These are phyloP conservation scores for Cydia fagiglandana DNA, from an alignment of 1,140 invertebrate genomes.

Conservation along the genomic window DNA sequence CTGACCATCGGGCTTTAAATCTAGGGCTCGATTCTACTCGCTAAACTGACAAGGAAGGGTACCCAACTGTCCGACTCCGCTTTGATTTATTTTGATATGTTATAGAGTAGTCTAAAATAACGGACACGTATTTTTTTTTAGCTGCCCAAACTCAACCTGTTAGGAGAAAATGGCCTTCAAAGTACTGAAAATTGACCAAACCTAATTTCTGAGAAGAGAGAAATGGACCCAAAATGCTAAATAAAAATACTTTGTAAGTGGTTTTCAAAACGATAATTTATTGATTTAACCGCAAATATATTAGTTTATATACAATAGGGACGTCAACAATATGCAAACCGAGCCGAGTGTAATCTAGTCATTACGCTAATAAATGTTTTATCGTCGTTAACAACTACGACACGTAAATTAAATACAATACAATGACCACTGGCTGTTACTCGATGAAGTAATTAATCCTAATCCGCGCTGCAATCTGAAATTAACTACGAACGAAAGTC, in stretches of 20 bases:
- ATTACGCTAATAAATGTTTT: slow-evolving; percentile 38
- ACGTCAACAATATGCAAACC: slow-evolving; percentile 76
- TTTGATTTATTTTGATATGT: no score
- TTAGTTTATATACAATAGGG: slow-evolving; percentile 77
- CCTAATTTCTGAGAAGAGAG: no score
- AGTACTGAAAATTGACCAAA: no score
- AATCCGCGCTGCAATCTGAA: slow-evolving; percentile 37
- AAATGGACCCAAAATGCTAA: background rate
- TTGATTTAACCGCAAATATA: slow-evolving; percentile 78
- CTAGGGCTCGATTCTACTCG: no score
- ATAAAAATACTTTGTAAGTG: slow-evolving; percentile 33
- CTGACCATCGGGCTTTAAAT: no score
- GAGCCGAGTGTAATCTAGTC: slow-evolving; percentile 50
- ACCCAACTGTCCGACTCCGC: no score
- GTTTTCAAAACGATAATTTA: slow-evolving; percentile 77
- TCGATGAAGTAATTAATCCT: slow-evolving; percentile 44
- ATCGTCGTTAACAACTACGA: slow-evolving; percentile 27
- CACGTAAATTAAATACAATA: slow-evolving; percentile 36
- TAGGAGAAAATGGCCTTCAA: no score
- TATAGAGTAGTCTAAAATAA: no score
- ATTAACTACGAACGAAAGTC: slow-evolving; percentile 40
- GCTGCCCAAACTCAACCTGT: no score
- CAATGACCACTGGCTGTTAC: slow-evolving; percentile 47
- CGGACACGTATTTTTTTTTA: no score
- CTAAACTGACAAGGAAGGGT: no score